These are phyloP conservation scores for Drosophila ananassae DNA, from an alignment of 1,140 invertebrate genomes.

Conservation along the genomic window DNA sequence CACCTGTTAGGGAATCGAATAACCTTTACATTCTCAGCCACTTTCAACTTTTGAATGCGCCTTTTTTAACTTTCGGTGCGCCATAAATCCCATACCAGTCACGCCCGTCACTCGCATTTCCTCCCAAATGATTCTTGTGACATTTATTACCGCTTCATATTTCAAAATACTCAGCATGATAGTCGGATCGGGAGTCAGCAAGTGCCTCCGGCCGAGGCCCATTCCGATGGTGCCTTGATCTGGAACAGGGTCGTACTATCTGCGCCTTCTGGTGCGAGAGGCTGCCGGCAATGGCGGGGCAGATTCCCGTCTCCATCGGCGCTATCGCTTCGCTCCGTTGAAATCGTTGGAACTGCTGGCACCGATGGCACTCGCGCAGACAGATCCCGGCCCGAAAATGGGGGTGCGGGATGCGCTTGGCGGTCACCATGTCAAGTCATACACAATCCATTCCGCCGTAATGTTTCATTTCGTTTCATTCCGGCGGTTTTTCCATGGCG, in stretches of 20 bases:
- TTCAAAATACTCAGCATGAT: slow-evolving; percentile 64
- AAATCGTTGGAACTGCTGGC: neutral
- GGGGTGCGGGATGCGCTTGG: slow-evolving; percentile 54
- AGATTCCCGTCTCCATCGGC: slow-evolving; percentile 44
- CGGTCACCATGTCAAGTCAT: slow-evolving; percentile 69
- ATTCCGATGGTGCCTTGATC: neutral
- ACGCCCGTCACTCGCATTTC: slow-evolving; percentile 83
- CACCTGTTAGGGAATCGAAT: slow-evolving; percentile 59
- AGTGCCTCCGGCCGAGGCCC: slow-evolving; percentile 25
- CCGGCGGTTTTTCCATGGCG: slow-evolving; percentile 36
- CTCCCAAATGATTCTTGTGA: slow-evolving; percentile 83
- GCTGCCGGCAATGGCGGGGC: slow-evolving; percentile 9
- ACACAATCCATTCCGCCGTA: slow-evolving; percentile 75
- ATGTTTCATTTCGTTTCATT: slow-evolving; percentile 76
- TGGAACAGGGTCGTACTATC: slow-evolving; percentile 14
- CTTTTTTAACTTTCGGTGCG: slow-evolving; percentile 1
- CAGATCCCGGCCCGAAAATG: slow-evolving; percentile 21
- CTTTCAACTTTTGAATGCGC: neutral
- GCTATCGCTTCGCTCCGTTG: slow-evolving; percentile 64
- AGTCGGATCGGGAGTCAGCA: slow-evolving; percentile 16
- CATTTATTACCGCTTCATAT: slow-evolving; percentile 83
- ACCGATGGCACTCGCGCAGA: slow-evolving; percentile 30
- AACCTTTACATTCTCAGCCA: slow-evolving; percentile 10
- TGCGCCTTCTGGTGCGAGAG: slow-evolving; percentile 3
- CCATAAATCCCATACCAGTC: slow-evolving; percentile 75